Percentiles rank a stretch among this genome's conserved stretches.
These are phyloP conservation scores for Elegia similella DNA, from an alignment of 2,888 invertebrate species.

Conservation along the genomic window DNA sequence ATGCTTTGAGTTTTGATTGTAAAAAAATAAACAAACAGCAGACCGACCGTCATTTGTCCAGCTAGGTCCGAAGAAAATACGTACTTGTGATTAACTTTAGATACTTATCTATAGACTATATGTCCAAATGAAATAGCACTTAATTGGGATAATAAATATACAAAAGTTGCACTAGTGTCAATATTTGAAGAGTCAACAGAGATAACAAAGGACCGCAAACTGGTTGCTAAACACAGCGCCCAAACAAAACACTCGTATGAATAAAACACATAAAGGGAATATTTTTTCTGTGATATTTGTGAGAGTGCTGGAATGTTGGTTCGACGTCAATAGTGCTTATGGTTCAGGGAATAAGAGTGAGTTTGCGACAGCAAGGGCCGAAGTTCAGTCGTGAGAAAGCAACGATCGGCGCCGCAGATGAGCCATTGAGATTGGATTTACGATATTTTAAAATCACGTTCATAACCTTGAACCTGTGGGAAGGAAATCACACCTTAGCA, in stretches of 20 bases:
- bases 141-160: slow-evolving; percentile 42
- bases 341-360: slow-evolving; percentile 28
- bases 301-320: slow-evolving; percentile 32
- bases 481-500: slow-evolving; percentile 62
- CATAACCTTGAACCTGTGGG: slow-evolving; percentile 70
- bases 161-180: slow-evolving; percentile 48
- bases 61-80: too few relatives aligned
- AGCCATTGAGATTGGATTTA: slow-evolving; percentile 69
- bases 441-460: slow-evolving; percentile 74
- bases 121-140: neutral
- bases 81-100: neutral
- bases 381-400: slow-evolving; percentile 65
- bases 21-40: neutral
- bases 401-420: slow-evolving; percentile 57
- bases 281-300: slow-evolving; percentile 34
- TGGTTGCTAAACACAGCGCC: slow-evolving; percentile 65
- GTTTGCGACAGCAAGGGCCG: slow-evolving; percentile 28
- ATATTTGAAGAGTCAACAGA: slow-evolving; percentile 64
- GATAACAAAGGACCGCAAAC: slow-evolving; percentile 74
- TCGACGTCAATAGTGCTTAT: slow-evolving; percentile 28
- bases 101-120: neutral
- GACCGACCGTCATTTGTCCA: too few relatives aligned
- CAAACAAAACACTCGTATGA: slow-evolving; percentile 63
- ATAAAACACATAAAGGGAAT: slow-evolving; percentile 46
- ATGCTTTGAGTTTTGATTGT: neutral